Base-by-base conservation (phyloP, 1,140 invertebrate species). In the Nixonia krombeini region DNA sequence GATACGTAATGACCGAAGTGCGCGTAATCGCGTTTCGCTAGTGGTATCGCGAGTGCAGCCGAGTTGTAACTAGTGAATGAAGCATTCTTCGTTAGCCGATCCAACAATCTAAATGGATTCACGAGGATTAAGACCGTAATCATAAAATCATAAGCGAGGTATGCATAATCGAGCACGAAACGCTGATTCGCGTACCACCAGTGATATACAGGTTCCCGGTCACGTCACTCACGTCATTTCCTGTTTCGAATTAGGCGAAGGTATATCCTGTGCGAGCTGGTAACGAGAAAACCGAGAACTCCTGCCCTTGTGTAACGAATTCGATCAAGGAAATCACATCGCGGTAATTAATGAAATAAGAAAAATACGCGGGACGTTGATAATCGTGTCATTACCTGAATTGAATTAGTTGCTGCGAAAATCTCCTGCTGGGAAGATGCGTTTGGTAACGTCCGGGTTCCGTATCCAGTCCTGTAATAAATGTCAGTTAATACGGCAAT, bases 141-240 rank as follows among this genome's bases (percentile, higher is more conserved):
- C 75, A 76, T 70, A 51, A 72, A 71, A 76, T 74, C 70, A 71
- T 67, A 71, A 59, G 53, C 46, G 17, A 66, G 67, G 67, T 64
- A 68, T 66, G 69, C 72, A 72, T 74, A 74, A 72, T 72, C 70
- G 70, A 70, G 56, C 63, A 70, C 64, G 51, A 72, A 72, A 72
- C 72, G 61, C 59, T 70, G 70, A 69, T 70, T 64, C 59, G 65
- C 33, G 66, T 72, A 71, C 47, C 44, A 51, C 45, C 6, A 29
- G 56, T 50, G 41, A 55, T 53, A 51, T 56, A 57, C 57, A 55
- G 62, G 49, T 67, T 53, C 49, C 17, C 45, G 63, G 56, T 63
- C 69, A 71, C 62, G 68, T 70, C 59, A 70, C 57, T 50, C 28
- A 62, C 62, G 55, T 70, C 64, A 70, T 75, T 73, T 73, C 74